Percentiles rank a stretch among this genome's conserved stretches.
These are phyloP conservation scores for Amphimallon solstitiale DNA, from an alignment of 2,888 invertebrate genomes.

Conservation along the genomic window DNA sequence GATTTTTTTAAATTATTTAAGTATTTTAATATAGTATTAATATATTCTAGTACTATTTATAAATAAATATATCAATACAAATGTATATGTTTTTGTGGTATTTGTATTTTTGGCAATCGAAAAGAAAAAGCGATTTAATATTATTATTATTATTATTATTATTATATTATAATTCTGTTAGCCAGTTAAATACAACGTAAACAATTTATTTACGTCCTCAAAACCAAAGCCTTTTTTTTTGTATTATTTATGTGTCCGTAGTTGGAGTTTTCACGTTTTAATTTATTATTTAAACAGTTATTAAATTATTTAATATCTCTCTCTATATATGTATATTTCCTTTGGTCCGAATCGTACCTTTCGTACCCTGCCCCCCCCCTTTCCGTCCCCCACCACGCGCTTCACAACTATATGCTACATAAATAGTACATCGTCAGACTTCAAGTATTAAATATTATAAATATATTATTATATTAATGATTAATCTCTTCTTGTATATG, in stretches of 20 bases:
- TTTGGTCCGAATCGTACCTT: too few relatives aligned
- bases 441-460: slow-evolving; percentile 58
- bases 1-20: slow-evolving; percentile 40
- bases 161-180: slow-evolving; percentile 44
- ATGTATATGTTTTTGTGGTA: slow-evolving; percentile 45
- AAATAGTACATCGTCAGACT: slow-evolving; percentile 50
- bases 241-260: slow-evolving; percentile 44
- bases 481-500: slow-evolving; percentile 49
- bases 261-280: slow-evolving; percentile 40
- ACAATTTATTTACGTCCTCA: slow-evolving; percentile 52
- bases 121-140: slow-evolving; percentile 40
- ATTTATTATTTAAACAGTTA: slow-evolving; percentile 42
- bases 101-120: slow-evolving; percentile 58
- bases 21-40: slow-evolving; percentile 43
- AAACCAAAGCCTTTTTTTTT: slow-evolving; percentile 56
- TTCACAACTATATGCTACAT: slow-evolving; percentile 43
- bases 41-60: slow-evolving; percentile 50
- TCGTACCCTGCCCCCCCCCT: too few relatives aligned
- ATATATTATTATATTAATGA: slow-evolving; percentile 52
- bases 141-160: too few relatives aligned
- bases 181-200: slow-evolving; percentile 54
- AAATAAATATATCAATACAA: slow-evolving; percentile 13
- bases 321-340: too few relatives aligned
- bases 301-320: slow-evolving; percentile 39
- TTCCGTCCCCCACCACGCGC: slow-evolving; percentile 32